Conservation (phyloP, 2,113 vertebrate species). For the Thymallus thymallus region DNA sequence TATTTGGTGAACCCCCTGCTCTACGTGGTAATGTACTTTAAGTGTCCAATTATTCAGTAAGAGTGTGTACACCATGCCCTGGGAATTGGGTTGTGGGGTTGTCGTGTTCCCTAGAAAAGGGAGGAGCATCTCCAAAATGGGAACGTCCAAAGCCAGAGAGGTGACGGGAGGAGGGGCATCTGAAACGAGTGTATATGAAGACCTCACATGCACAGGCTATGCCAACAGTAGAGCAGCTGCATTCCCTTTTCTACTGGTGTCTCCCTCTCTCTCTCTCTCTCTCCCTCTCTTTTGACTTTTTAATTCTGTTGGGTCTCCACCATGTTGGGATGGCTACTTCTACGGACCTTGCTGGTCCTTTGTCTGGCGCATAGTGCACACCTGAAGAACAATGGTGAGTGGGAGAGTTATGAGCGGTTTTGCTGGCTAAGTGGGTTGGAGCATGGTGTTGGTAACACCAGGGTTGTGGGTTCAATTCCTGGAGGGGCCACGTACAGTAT, state of each 20-base stretch:
- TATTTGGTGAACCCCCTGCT: constrained; percentile 24
- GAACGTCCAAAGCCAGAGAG: constrained; percentile 7
- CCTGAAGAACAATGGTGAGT: constrained; percentile 45
- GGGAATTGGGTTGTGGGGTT: constrained; percentile 6
- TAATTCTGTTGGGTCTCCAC: constrained; percentile 30
- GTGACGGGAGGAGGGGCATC: constrained; percentile 43
- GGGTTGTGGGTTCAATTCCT: too few species aligned
- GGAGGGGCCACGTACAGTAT: too few species aligned
- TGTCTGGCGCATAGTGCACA: constrained; percentile 55
- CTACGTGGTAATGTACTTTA: constrained; percentile 59
- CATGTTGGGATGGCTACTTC: constrained; percentile 58
- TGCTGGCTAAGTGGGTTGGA: too few species aligned
- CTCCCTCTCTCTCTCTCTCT: constrained; percentile 9
- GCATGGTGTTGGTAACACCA: too few species aligned
- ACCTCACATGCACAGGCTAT: constrained; percentile 12
- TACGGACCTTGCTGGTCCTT: constrained; percentile 57
- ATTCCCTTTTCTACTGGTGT: constrained; percentile 13
- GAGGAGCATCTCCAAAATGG: constrained; percentile 18
- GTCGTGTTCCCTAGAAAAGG: constrained; percentile 15
- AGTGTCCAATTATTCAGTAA: constrained; percentile 51
- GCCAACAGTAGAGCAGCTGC: constrained; percentile 30
- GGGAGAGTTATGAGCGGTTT: too few species aligned
- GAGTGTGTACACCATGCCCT: constrained; percentile 30
- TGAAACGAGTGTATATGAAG: constrained; percentile 51
- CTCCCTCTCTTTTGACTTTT: constrained; percentile 19